A percentile compares a stretch with the other conserved stretches of the same genome.
Conservation (phyloP, 1,140 invertebrate genomes). For the Scaptomyza pallida region DNA sequence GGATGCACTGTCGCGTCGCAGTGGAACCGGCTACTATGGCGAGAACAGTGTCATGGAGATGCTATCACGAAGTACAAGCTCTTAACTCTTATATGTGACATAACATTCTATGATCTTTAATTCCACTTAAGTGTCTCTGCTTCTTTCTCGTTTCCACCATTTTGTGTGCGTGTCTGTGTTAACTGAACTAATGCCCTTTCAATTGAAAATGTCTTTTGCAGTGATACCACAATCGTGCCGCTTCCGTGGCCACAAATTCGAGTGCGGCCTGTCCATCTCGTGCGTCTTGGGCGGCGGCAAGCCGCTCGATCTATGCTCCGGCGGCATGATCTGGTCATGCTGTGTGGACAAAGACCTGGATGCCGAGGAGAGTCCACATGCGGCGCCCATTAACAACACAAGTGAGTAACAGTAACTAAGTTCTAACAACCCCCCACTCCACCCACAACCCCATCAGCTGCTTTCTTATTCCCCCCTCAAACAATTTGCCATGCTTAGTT, state of each 20-base stretch:
- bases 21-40: constrained; percentile 85
- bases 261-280: constrained; percentile 94
- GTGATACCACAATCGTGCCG: constrained; percentile 96
- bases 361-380: constrained; percentile 81
- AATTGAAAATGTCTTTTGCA: constrained; percentile 84
- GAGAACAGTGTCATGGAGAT: constrained; percentile 91
- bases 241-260: constrained; percentile 93
- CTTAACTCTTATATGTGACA: too few relatives aligned
- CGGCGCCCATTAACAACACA: constrained; percentile 90
- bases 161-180: background rate
- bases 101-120: too few relatives aligned
- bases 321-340: constrained; percentile 96
- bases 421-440: constrained; percentile 14
- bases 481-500: constrained; percentile 1
- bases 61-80: constrained; percentile 93
- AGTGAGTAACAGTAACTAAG: constrained; percentile 88
- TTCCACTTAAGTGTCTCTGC: constrained; percentile 10
- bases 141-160: too few relatives aligned
- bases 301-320: constrained; percentile 95
- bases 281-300: constrained; percentile 94
- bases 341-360: constrained; percentile 91
- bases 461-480: constrained; percentile 19
- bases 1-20: constrained; percentile 88
- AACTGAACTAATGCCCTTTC: constrained; percentile 34
- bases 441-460: background rate